Evolutionary conservation across 2,888 invertebrate species (phyloP).

Genomic region (Drosophila peninsularis): DNA sequence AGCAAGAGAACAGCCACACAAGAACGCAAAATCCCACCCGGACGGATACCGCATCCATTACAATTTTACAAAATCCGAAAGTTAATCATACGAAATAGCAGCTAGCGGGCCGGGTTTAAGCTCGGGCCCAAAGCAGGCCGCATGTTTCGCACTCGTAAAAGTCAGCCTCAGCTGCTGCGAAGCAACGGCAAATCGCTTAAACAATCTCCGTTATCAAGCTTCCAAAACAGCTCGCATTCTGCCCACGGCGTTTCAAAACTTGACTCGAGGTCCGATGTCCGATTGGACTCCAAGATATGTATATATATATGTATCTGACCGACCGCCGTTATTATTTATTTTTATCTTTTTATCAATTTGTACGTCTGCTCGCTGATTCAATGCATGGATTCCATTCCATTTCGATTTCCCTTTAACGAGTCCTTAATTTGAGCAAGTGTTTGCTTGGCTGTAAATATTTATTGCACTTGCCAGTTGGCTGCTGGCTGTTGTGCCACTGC

Average conservation of each 20-base stretch:
- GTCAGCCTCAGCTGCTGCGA: slow-evolving; percentile 26
- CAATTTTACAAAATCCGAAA: slow-evolving; percentile 77
- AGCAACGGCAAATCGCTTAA: background rate
- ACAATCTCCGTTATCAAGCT: background rate
- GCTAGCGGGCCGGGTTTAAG: background rate
- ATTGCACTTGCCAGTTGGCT: slow-evolving; percentile 50
- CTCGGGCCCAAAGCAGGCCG: no score
- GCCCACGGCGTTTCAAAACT: slow-evolving; percentile 53
- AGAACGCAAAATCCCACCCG: slow-evolving; percentile 10
- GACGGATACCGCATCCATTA: slow-evolving; percentile 42
- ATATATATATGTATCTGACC: background rate
- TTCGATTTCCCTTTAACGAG: slow-evolving; percentile 76
- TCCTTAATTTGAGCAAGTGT: slow-evolving; percentile 80
- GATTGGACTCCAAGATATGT: slow-evolving; percentile 26
- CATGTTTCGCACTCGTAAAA: slow-evolving; percentile 52
- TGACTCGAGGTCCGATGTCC: slow-evolving; percentile 14
- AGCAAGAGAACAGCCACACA: slow-evolving; percentile 24
- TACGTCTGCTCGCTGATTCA: slow-evolving; percentile 18
- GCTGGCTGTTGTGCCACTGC: slow-evolving; percentile 11
- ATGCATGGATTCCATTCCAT: slow-evolving; percentile 50
- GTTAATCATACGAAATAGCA: slow-evolving; percentile 70
- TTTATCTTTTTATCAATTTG: slow-evolving; percentile 75
- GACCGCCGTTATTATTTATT: slow-evolving; percentile 49
- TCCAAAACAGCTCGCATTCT: slow-evolving; percentile 39
- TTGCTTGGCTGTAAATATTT: slow-evolving; percentile 80